Evolutionary conservation across 2,797 vertebrate genomes (phyloP).

Genomic region (Tachyglossus aculeatus): DNA sequence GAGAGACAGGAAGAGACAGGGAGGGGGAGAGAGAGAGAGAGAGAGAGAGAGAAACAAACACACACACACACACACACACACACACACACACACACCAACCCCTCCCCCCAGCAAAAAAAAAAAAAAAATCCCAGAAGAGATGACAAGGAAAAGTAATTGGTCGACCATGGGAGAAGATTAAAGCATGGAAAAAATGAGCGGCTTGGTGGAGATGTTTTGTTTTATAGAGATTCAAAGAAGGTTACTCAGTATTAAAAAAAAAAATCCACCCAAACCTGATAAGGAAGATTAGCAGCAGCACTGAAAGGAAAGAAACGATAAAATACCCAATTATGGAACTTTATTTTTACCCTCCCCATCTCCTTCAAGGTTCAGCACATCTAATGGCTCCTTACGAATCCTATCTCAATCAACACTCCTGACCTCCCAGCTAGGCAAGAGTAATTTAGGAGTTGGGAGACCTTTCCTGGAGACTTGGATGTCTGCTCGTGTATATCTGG

Average conservation of each 20-base stretch:
- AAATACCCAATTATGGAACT: background rate
- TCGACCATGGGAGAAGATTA: constrained; percentile 2
- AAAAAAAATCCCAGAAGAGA: constrained; percentile 32
- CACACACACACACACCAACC: too few species aligned
- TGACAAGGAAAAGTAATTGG: constrained; percentile 21
- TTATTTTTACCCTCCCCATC: background rate
- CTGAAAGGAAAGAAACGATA: background rate
- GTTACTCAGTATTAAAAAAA: constrained; percentile 3
- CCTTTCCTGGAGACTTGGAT: background rate
- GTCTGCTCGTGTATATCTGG: background rate
- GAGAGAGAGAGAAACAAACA: constrained; percentile 54
- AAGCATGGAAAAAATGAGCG: constrained; percentile 1
- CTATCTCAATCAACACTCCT: background rate
- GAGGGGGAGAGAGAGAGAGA: constrained; percentile 22
- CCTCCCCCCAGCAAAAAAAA: too few species aligned
- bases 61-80: constrained; percentile 21
- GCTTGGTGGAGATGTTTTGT: background rate
- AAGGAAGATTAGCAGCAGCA: constrained; percentile 7
- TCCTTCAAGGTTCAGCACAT: background rate
- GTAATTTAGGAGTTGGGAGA: rapidly evolving
- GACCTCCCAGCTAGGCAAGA: background rate
- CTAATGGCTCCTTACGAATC: rapidly evolving
- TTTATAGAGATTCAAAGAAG: background rate
- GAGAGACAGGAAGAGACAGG: constrained; percentile 38
- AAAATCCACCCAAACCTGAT: constrained; percentile 5